Evolutionary conservation across 2,113 vertebrate species (phyloP), one percentile per base, ranked within the genome.

Genomic region (Misgurnus mizolepis): DNA sequence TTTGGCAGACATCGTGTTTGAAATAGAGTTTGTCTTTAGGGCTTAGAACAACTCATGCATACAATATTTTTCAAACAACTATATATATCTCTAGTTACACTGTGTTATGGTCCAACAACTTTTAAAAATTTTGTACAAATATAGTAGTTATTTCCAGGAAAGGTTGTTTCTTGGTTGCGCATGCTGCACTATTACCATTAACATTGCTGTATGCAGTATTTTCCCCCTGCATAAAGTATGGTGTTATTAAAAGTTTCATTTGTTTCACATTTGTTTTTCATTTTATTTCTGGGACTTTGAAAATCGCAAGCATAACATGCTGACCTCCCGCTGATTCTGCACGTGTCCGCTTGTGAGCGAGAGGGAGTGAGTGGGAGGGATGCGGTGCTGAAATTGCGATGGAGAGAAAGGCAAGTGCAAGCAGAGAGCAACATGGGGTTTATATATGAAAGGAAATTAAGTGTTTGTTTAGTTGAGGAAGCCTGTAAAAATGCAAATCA

Each of bases 251-350:
- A 39, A 17, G 49, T 55, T 68, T 68, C 18, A 68, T 5, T 49
- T 41, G 9, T 6, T 56, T 8, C 12, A 73, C 6, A 73, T 22
- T 8, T 50, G 17, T 27, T 39, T 14, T n/a, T 27, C 34, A 27
- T 12, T 47, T 3, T 34, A 17, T 62, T 56, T 74, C 5, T 43
- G 8, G 15, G 8, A 40, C 45, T 40, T 49, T 75, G 18, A 3
- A 76, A 61, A 74, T 45, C 7, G 14, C 49, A 14, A 40, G 55
- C n/a, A 58, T 50, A 50, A 70, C 15, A 22, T 43, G 53, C 58
- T 71, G 58, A 65, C 60, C 17, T 68, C 70, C 34, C 17, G 5
- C 10, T 72, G 60, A 27, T 61, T 27, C 76, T 71, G 69, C 80
- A 53, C 77, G 77, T 60, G 79, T 73, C 67, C 41, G 43, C 49